Conservation (phyloP, 2,888 invertebrate species). For the Napeogenes inachia region DNA sequence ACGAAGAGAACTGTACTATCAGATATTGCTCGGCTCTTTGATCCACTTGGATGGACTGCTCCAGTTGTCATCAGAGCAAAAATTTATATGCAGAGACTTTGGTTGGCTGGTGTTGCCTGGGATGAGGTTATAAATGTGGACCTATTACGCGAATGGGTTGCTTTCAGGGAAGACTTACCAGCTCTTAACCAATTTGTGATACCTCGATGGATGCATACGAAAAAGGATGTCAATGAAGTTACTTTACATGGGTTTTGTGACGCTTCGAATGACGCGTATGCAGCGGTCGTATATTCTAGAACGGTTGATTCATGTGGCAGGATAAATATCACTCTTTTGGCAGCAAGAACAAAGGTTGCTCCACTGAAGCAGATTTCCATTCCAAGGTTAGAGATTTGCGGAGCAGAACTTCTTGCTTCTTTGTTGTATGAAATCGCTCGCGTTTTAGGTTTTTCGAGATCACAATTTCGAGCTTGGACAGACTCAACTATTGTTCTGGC, state of each 20-base stretch:
- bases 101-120: conserved; percentile 18
- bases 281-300: neutral
- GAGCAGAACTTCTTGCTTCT: conserved; percentile 19
- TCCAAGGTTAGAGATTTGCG: conserved; percentile 25
- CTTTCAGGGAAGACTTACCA: conserved; percentile 4
- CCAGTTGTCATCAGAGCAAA: too few relatives aligned
- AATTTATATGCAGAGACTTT: conserved; percentile 26
- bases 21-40: too few relatives aligned
- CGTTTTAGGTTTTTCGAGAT: conserved; percentile 19
- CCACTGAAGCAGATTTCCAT: conserved; percentile 21
- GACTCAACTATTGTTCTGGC: conserved; percentile 29
- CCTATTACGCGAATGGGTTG: conserved; percentile 11
- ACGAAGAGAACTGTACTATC: too few relatives aligned
- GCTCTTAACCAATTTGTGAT: conserved; percentile 7
- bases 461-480: conserved; percentile 22
- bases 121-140: conserved; percentile 17
- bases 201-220: conserved; percentile 15
- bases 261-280: conserved; percentile 1
- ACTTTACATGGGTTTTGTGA: conserved; percentile 6
- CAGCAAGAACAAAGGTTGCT: conserved; percentile 25
- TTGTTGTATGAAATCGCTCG: conserved; percentile 20
- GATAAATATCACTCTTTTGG: conserved; percentile 9
- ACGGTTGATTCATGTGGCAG: neutral
- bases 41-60: too few relatives aligned
- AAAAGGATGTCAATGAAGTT: neutral